Evolutionary conservation across 2,113 vertebrate genomes (phyloP).

Genomic region (Riparia riparia): DNA sequence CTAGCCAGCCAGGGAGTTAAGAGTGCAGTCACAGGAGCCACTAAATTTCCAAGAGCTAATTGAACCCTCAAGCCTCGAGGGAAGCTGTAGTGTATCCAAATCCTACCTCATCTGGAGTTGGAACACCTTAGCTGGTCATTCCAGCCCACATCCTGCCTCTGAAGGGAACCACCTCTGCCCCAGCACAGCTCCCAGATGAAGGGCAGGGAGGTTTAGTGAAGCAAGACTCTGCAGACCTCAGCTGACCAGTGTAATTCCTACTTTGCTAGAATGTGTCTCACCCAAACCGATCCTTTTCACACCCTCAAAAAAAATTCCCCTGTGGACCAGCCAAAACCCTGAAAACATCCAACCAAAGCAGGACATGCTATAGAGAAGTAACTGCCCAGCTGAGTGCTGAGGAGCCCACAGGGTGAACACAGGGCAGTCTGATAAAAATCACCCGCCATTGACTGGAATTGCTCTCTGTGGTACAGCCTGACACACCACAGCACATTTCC

Average conservation of each 20-base stretch:
- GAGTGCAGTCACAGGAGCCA: neutral
- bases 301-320: neutral
- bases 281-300: conserved; percentile 3
- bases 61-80: neutral
- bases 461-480: neutral
- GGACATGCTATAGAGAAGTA: neutral
- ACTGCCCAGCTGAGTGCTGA: neutral
- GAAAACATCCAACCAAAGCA: neutral
- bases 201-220: neutral
- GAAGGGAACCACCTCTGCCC: neutral
- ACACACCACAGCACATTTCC: conserved; percentile 57
- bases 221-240: neutral
- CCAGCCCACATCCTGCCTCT: neutral
- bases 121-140: neutral
- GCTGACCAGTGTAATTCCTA: neutral
- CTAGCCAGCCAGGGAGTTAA: neutral
- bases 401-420: conserved; percentile 17
- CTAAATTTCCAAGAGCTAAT: neutral
- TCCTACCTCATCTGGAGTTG: neutral
- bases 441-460: conserved; percentile 5
- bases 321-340: conserved; percentile 18
- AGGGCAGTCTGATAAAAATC: conserved; percentile 22
- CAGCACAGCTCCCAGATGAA: neutral
- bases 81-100: neutral
- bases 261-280: neutral